Base-by-base conservation (phyloP, 2,113 vertebrate species). In the Corydoras maculifer region DNA sequence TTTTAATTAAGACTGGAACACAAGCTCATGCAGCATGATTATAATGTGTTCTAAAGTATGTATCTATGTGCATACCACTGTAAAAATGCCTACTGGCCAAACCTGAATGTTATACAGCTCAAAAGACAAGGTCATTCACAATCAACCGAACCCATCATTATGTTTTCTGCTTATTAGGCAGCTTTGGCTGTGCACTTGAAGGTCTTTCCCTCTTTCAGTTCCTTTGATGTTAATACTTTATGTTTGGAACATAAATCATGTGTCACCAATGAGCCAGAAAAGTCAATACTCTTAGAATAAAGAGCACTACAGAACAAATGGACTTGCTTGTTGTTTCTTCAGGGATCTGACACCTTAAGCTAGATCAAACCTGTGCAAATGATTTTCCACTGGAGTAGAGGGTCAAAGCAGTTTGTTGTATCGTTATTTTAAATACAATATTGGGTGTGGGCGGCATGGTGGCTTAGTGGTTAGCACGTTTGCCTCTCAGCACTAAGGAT, bases 71-170 rank as follows among this genome's bases (percentile, higher is more conserved):
- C 30, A 59, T 29, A 35, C 5, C 68, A n/a, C 6, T 10, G 59
- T 62, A 31, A 25, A 25, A 43, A 43, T 8, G 35, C 35, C 31
- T 61, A 50, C 59, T 59, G n/a, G 49, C 31, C 3, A 35, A n/a
- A 49, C 18, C 29, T 18, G 13, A 25, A 8, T 12, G 25, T 15
- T 59, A 53, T 1, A 64, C 15, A 63, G 43, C n/a, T 65, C 18
- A 59, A 43, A 48, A 72, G 35, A 4, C 30, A 29, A 67, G 54
- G 31, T 60, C 35, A 55, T 69, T 58, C 31, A 14, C 43, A 48
- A 50, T 58, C 48, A 65, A 59, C 62, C 61, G 13, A 69, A 32
- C 57, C 32, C 58, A n/a, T 69, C 66, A 77, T 65, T 58, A 70
- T 30, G 8, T 62, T 55, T 62, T 69, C 55, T 55, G 25, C 57